These are phyloP conservation scores for Brachylomia viminalis DNA, from an alignment of 2,888 invertebrate species.

Conservation along the genomic window DNA sequence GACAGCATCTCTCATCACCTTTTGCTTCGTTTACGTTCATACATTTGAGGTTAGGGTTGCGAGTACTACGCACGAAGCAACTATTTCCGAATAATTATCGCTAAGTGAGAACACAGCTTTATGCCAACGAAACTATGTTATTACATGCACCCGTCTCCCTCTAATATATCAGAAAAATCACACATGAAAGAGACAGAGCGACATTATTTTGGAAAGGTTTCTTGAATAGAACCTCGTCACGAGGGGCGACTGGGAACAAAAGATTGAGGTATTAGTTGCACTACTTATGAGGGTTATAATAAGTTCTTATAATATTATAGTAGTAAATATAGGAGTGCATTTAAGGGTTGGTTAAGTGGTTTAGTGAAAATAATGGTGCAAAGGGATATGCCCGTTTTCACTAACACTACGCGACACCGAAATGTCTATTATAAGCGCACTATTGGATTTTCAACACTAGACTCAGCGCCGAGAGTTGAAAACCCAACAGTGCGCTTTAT, in stretches of 20 bases:
- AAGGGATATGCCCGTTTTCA: background rate
- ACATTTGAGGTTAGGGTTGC: no score
- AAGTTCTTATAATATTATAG: background rate
- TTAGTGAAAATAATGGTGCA: background rate
- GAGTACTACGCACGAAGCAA: no score
- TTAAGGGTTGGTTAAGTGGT: background rate
- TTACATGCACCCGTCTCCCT: background rate
- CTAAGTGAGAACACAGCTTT: background rate
- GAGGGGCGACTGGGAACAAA: background rate
- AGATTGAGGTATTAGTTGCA: slow-evolving; percentile 17
- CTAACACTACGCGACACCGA: background rate
- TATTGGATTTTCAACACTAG: background rate
- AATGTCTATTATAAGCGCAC: no score
- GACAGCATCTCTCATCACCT: no score
- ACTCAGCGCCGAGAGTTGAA: background rate
- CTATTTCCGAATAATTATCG: no score
- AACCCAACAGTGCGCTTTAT: background rate
- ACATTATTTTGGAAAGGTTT: slow-evolving; percentile 8
- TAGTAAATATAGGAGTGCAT: background rate
- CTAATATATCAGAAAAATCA: background rate
- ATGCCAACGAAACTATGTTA: background rate
- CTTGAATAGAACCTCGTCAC: slow-evolving; percentile 13
- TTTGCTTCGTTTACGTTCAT: no score
- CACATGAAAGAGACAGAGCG: background rate
- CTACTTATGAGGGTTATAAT: background rate